Evolutionary conservation across 2,797 vertebrate genomes (phyloP).

Genomic region (Syndactyla subalaris): DNA sequence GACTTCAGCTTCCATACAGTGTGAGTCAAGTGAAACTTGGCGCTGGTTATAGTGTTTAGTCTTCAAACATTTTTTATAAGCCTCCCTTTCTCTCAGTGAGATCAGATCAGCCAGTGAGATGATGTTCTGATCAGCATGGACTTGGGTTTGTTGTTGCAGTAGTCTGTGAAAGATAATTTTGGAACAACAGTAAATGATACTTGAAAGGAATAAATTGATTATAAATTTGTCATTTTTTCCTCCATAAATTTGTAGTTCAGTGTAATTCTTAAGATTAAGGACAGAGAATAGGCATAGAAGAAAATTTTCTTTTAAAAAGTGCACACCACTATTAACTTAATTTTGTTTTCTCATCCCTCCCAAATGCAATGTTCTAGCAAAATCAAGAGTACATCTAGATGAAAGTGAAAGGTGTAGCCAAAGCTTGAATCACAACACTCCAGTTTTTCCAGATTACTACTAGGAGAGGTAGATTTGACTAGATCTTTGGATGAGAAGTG

Average conservation of each 20-base stretch:
- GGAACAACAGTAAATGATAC: not conserved
- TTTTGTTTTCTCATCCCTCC: not conserved
- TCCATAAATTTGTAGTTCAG: not conserved
- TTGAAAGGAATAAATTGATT: not conserved
- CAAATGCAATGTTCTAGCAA: not conserved
- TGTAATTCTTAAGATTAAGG: not conserved
- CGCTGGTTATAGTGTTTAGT: conserved; percentile 12
- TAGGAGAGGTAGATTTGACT: not conserved
- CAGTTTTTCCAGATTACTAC: not conserved
- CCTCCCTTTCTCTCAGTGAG: conserved; percentile 18
- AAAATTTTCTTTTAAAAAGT: not conserved
- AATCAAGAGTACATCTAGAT: not conserved
- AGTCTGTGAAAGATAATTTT: conserved; percentile 25
- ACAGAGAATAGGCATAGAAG: not conserved
- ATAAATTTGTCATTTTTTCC: not conserved
- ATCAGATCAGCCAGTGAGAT: conserved; percentile 22
- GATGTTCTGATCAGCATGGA: not conserved
- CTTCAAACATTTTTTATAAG: conserved; percentile 43
- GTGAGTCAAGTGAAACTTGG: conserved; percentile 55
- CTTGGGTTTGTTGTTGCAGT: not conserved
- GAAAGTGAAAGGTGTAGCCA: not conserved
- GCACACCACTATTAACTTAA: not conserved
- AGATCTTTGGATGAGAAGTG: not conserved
- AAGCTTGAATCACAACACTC: not conserved
- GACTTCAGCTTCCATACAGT: conserved; percentile 25